Percentiles rank a stretch among this genome's conserved stretches.
These are phyloP conservation scores for Chiloscyllium plagiosum DNA, from an alignment of 2,113 vertebrate species.

Conservation along the genomic window DNA sequence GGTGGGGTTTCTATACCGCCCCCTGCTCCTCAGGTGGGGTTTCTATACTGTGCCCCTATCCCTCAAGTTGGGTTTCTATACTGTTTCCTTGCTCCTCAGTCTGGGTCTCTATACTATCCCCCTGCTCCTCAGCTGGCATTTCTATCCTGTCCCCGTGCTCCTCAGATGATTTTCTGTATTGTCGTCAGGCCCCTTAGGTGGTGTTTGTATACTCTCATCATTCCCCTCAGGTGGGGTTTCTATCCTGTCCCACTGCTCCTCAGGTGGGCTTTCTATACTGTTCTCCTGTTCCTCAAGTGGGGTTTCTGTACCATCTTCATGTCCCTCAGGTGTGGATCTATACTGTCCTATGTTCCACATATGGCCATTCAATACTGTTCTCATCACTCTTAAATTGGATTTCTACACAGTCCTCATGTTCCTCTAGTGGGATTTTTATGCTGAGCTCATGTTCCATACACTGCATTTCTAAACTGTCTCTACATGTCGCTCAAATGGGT, in stretches of 20 bases:
- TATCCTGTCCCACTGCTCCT: too few relatives aligned
- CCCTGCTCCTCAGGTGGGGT: background rate
- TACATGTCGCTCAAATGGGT: background rate
- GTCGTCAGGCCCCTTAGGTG: background rate
- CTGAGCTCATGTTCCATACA: too few relatives aligned
- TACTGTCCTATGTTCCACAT: too few relatives aligned
- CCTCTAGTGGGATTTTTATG: too few relatives aligned
- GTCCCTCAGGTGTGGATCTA: background rate
- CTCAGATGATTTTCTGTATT: background rate
- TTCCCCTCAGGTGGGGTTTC: background rate
- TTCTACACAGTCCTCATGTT: background rate
- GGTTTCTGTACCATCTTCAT: background rate
- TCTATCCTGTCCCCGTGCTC: background rate
- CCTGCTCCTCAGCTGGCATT: background rate
- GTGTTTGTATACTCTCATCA: too few relatives aligned
- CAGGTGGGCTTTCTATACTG: background rate
- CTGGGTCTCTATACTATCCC: background rate
- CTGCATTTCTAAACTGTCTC: too few relatives aligned
- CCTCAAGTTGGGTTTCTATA: background rate
- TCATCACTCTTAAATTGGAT: too few relatives aligned
- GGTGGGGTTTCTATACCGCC: background rate
- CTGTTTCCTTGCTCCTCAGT: background rate
- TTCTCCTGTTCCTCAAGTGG: background rate
- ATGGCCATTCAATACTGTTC: too few relatives aligned
- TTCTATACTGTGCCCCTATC: background rate